A percentile compares a stretch with the other conserved stretches of the same genome.
These are phyloP conservation scores for Odontomyia ornata DNA, from an alignment of 2,888 invertebrate species.

Conservation along the genomic window DNA sequence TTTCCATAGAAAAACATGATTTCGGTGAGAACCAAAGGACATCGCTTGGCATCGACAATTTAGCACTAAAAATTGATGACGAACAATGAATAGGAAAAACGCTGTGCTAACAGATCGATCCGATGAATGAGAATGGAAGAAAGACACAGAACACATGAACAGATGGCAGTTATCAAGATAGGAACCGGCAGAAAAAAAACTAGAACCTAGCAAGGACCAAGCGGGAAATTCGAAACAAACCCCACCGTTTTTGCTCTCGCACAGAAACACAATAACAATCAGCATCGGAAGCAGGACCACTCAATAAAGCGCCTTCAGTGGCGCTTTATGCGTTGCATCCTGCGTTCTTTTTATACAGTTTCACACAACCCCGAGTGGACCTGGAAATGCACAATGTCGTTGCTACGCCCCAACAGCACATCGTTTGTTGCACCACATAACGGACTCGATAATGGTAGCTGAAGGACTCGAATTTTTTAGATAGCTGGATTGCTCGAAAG, in stretches of 20 bases:
- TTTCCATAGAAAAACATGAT: background rate
- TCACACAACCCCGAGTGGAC: background rate
- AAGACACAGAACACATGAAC: background rate
- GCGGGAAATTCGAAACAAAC: conserved; percentile 4
- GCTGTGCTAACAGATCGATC: background rate
- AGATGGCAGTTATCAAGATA: background rate
- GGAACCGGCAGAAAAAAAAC: background rate
- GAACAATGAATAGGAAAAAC: conserved; percentile 53
- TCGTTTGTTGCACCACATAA: background rate
- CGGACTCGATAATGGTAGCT: background rate
- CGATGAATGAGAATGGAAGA: background rate
- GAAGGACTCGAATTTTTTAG: background rate
- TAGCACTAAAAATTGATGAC: conserved; percentile 61
- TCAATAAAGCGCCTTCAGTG: background rate
- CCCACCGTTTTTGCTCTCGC: background rate
- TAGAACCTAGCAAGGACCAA: background rate
- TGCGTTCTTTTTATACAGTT: background rate
- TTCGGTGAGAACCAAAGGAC: conserved; percentile 42
- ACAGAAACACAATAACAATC: background rate
- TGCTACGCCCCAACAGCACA: background rate
- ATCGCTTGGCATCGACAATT: conserved; percentile 58
- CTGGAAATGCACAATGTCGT: background rate
- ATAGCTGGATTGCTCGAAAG: background rate
- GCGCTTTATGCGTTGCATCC: background rate
- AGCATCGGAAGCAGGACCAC: background rate